phyloP scores from a whole-genome alignment of 1,140 invertebrate species.

The Aricia agestis region DNA sequence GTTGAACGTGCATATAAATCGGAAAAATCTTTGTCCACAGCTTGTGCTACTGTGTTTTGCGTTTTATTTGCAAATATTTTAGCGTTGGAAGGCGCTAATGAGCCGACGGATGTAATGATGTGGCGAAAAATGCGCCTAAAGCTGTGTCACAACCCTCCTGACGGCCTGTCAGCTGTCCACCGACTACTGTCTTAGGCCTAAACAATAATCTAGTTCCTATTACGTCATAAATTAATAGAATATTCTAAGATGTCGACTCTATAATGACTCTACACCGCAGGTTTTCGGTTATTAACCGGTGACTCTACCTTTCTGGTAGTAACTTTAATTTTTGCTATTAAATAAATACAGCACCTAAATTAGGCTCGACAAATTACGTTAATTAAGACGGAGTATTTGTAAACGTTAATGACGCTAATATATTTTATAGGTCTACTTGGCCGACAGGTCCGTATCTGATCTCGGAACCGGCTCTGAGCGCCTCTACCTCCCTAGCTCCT shows the following conservation, averaged over 20 bases:
- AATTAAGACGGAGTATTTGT: background rate
- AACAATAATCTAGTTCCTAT: background rate
- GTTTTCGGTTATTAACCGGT: background rate
- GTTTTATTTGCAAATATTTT: conserved; percentile 8
- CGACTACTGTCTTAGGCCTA: background rate
- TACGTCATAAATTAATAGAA: background rate
- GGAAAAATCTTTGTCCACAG: background rate
- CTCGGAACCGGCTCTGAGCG: background rate
- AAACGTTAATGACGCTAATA: background rate
- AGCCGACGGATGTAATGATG: background rate
- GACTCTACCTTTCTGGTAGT: background rate
- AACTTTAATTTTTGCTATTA: background rate
- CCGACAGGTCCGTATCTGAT: background rate
- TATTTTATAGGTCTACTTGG: background rate
- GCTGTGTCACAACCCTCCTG: background rate
- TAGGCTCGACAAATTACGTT: background rate
- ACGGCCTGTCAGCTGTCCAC: background rate
- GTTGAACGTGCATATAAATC: background rate
- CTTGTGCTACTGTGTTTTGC: background rate
- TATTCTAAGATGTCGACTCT: background rate
- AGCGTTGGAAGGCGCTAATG: background rate
- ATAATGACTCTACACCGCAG: background rate
- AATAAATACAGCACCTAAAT: background rate
- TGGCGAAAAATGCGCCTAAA: conserved; percentile 14
- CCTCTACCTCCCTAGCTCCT: background rate